phyloP scores from a whole-genome alignment of 2,797 vertebrate species.

The Molossus molossus region DNA sequence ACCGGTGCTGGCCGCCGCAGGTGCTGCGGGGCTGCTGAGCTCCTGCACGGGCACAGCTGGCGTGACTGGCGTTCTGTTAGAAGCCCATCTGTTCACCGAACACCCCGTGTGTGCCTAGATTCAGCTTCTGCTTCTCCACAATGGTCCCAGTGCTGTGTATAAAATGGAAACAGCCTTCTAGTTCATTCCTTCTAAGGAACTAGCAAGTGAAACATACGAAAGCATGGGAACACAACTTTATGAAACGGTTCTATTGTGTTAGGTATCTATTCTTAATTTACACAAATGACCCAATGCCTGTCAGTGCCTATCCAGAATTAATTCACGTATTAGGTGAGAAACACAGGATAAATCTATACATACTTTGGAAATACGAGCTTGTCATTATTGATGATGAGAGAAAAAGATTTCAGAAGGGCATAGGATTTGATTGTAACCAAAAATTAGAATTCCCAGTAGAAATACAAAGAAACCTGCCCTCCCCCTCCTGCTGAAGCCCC shows the following conservation, averaged over 20 bases:
- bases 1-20: not conserved
- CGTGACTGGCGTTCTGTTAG: not conserved
- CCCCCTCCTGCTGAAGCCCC: not conserved
- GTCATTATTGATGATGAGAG: not conserved
- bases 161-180: not conserved
- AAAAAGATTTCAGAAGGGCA: not conserved
- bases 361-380: not conserved
- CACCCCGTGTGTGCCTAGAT: not conserved
- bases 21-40: not conserved
- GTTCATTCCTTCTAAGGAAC: not conserved
- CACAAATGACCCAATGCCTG: not conserved
- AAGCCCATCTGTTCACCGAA: conserved; percentile 19
- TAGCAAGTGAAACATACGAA: not conserved
- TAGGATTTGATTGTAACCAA: not conserved
- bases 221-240: not conserved
- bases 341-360: not conserved
- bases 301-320: not conserved
- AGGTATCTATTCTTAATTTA: conserved; percentile 21
- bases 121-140: not conserved
- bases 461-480: not conserved
- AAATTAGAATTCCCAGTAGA: not conserved
- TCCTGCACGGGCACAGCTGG: not conserved
- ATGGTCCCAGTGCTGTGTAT: not conserved
- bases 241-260: not conserved
- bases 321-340: not conserved